Evolutionary conservation across 2,797 vertebrate genomes (phyloP).

Genomic region (Vireo griseus): DNA sequence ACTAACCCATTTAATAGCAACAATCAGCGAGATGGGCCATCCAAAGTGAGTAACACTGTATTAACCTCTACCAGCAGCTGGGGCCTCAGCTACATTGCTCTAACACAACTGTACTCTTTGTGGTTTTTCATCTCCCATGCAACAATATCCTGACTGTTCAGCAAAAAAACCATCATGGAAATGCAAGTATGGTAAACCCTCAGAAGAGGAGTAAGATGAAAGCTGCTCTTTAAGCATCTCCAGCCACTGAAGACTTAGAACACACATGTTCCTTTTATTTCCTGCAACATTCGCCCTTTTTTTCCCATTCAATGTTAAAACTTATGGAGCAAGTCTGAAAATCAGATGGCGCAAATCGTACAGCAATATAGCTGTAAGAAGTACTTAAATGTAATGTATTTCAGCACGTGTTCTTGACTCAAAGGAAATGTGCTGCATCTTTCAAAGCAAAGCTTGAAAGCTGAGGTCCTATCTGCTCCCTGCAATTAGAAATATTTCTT

Average conservation of each 20-base stretch:
- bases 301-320: not conserved
- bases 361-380: slow-evolving; percentile 6
- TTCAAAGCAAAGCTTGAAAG: slow-evolving; percentile 41
- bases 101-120: slow-evolving; percentile 11
- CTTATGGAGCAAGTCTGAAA: slow-evolving; percentile 38
- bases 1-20: not conserved
- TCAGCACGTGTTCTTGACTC: slow-evolving; percentile 37
- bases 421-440: slow-evolving; percentile 22
- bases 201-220: slow-evolving; percentile 41
- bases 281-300: slow-evolving; percentile 43
- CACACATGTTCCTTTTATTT: slow-evolving; percentile 57
- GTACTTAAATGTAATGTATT: slow-evolving; percentile 8
- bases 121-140: slow-evolving; percentile 23
- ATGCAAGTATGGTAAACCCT: slow-evolving; percentile 24
- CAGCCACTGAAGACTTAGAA: slow-evolving; percentile 22
- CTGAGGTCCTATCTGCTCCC: not conserved
- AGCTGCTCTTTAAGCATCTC: slow-evolving; percentile 56
- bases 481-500: slow-evolving; percentile 2
- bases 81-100: not conserved
- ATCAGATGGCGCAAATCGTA: slow-evolving; percentile 50
- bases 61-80: not conserved
- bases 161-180: not conserved
- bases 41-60: not conserved
- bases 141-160: slow-evolving; percentile 58
- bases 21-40: not conserved